Percentiles rank a stretch among this genome's conserved stretches.
Evolutionary conservation across 1,140 invertebrate genomes (phyloP).

Genomic region (Reticulitermes speratus): DNA sequence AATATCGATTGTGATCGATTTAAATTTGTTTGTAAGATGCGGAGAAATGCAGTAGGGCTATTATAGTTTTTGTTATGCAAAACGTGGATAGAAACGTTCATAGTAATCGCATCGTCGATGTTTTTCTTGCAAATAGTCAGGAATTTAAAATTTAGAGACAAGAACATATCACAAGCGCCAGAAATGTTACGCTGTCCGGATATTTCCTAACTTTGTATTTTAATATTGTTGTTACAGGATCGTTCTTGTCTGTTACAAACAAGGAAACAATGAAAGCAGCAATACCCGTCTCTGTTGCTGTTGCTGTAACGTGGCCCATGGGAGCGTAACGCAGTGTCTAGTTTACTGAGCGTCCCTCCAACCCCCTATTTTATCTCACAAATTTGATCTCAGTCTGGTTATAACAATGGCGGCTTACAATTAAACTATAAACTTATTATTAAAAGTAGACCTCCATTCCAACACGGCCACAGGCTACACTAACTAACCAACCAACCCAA

Average conservation of each 20-base stretch:
- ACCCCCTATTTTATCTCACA: not conserved
- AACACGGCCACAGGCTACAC: not conserved
- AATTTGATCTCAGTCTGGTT: not conserved
- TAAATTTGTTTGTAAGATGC: too few species aligned
- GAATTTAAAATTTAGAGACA: too few species aligned
- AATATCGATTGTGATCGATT: too few species aligned
- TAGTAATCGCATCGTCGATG: too few species aligned
- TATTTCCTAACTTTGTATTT: too few species aligned
- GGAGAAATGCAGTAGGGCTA: too few species aligned
- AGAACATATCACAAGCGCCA: too few species aligned
- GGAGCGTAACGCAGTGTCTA: not conserved
- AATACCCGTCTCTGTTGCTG: not conserved
- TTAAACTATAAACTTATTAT: slow-evolving; percentile 30
- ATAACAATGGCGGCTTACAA: slow-evolving; percentile 24
- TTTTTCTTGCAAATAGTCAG: too few species aligned
- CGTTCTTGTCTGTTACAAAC: not conserved
- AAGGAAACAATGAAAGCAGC: not conserved
- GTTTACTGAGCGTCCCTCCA: not conserved
- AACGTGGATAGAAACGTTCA: too few species aligned
- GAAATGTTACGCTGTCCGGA: too few species aligned
- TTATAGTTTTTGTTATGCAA: too few species aligned
- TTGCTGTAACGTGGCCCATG: not conserved
- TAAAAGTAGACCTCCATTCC: slow-evolving; percentile 19
- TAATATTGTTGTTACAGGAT: too few species aligned
- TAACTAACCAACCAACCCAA: not conserved